Evolutionary conservation across 2,888 invertebrate genomes (phyloP), one percentile per base, ranked within the genome.

Genomic region (Cerastis rubricosa): DNA sequence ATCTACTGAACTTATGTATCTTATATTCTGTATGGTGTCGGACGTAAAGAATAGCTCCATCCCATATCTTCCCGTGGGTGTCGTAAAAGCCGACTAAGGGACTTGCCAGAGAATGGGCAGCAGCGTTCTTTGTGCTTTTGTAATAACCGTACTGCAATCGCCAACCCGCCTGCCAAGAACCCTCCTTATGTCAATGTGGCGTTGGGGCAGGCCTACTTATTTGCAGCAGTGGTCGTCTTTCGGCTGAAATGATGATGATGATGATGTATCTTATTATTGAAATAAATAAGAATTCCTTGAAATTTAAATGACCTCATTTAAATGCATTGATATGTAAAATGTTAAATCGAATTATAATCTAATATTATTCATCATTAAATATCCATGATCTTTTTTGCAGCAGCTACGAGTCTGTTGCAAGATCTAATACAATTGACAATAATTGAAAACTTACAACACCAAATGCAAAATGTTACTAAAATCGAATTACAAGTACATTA

Each of bases 301-400:
- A 49, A 57, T 17, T 1, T 0, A 47, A 25, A 9, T 54, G 4
- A n/a, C n/a, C 29, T 22, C 14, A 22, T 51, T 51, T 5, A 12
- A 64, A 76, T 54, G 25, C 14, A 64, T 35, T 17, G 35, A 6
- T 5, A 22, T 65, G n/a, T 47, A 7, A 29, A 76, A 43, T 77
- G 14, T 65, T 54, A 29, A n/a, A 25, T 51, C 22, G 25, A 45
- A 35, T 35, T 35, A 35, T 35, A 35, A 35, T 35, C 35, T 35
- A 35, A 35, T 35, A 35, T 35, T 35, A 35, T 35, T 35, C 1
- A 35, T 35, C 47, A 49, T 51, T 19, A 19, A 0, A 35, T 63
- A 45, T 35, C 17, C 9, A 35, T 25, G 4, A 14, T n/a, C 4
- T 51, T 43, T 40, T 17, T 22, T 19, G 35, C 11, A 35, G 14